These are phyloP conservation scores for Microcebus griseorufus DNA, from an alignment of 2,113 vertebrate genomes.

Conservation along the genomic window DNA sequence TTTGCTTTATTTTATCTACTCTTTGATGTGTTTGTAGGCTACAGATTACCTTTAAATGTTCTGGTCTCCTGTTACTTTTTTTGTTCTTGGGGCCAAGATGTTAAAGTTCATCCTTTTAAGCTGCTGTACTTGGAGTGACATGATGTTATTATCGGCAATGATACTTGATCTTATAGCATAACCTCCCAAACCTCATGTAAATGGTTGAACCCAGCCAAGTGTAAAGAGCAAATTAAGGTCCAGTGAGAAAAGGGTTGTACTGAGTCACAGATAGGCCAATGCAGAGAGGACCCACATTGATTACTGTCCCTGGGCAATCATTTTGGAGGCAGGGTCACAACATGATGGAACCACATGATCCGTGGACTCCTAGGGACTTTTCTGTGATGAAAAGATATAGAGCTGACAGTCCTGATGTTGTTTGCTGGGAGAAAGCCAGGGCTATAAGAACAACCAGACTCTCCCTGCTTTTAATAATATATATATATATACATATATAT, in stretches of 20 bases:
- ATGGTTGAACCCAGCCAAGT: constrained; percentile 28
- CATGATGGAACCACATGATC: neutral
- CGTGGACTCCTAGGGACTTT: neutral
- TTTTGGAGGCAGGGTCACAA: neutral
- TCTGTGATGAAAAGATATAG: neutral
- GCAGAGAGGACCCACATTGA: neutral
- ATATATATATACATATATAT: too few species aligned
- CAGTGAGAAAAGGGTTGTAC: neutral
- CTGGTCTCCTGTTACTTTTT: constrained; percentile 12
- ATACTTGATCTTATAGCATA: constrained; percentile 15
- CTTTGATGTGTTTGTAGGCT: constrained; percentile 22
- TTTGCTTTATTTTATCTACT: neutral
- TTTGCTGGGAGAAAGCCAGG: neutral
- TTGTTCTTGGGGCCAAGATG: constrained; percentile 44
- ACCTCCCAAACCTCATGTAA: constrained; percentile 21
- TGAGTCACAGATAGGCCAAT: neutral
- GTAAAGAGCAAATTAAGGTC: neutral
- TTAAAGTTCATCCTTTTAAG: constrained; percentile 33
- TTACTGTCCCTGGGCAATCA: neutral
- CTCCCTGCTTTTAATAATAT: too few species aligned
- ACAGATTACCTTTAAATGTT: constrained; percentile 19
- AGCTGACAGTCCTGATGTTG: neutral
- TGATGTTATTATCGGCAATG: neutral
- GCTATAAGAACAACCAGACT: neutral
- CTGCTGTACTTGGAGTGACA: neutral